phyloP scores from a whole-genome alignment of 2,113 vertebrate genomes.

The Lanius ludovicianus region DNA sequence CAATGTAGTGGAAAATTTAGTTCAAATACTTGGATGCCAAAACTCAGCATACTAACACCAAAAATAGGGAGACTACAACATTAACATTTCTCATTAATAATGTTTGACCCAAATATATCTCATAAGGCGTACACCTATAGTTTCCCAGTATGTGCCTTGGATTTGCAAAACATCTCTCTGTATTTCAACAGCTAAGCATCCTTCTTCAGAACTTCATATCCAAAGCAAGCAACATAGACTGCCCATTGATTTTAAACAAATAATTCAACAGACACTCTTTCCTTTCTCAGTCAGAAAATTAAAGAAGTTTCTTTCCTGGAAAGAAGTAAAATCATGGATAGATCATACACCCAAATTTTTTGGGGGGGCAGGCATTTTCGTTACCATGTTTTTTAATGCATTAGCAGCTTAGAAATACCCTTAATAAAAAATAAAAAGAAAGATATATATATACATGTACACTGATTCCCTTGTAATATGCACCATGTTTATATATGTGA shows the following conservation, averaged over 20 bases:
- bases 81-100: not conserved
- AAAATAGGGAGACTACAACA: not conserved
- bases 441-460: not conserved
- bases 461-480: not conserved
- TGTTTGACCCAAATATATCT: not conserved
- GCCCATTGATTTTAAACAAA: not conserved
- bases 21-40: not conserved
- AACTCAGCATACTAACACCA: not conserved
- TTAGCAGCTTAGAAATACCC: not conserved
- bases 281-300: not conserved
- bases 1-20: not conserved
- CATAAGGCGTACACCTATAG: rapidly evolving
- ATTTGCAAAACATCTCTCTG: not conserved
- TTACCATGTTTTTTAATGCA: not conserved
- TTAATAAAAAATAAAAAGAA: not conserved
- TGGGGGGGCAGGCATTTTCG: not conserved
- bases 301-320: not conserved
- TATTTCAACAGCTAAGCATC: not conserved
- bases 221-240: not conserved
- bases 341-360: not conserved
- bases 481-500: rapidly evolving
- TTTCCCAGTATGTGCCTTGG: not conserved
- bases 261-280: not conserved
- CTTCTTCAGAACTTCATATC: not conserved
- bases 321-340: not conserved